These are phyloP conservation scores for Morinoia aosen DNA, from an alignment of 2,888 invertebrate genomes.

Conservation along the genomic window DNA sequence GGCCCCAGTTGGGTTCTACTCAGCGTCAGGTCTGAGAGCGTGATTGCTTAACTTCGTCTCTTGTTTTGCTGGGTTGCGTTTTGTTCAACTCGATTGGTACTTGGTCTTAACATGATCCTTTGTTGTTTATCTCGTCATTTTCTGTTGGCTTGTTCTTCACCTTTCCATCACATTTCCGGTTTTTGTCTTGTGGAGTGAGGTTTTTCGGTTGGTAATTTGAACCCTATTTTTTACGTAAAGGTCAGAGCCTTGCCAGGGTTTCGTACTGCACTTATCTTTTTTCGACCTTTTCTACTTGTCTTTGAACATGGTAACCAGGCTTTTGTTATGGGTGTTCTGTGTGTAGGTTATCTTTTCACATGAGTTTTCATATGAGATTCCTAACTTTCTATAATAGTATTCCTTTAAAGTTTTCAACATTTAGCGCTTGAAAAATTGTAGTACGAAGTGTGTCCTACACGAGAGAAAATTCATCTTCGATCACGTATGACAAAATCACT, in stretches of 20 bases:
- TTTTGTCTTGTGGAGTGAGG: background rate
- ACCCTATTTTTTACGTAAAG: background rate
- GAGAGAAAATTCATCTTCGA: no score
- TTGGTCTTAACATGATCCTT: background rate
- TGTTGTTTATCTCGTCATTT: background rate
- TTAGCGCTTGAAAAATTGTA: no score
- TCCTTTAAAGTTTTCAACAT: no score
- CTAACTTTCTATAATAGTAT: background rate
- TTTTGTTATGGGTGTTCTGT: background rate
- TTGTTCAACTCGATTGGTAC: background rate
- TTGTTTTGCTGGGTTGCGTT: background rate
- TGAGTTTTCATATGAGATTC: background rate
- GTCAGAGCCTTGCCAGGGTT: background rate
- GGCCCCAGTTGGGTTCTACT: slow-evolving; percentile 59
- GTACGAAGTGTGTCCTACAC: no score
- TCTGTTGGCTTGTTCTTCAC: background rate
- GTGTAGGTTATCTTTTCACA: background rate
- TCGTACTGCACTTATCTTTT: background rate
- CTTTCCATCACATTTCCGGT: background rate
- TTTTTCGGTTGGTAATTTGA: background rate
- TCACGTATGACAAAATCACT: no score
- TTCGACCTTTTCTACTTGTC: background rate
- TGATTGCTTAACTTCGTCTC: background rate
- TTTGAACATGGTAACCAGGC: background rate
- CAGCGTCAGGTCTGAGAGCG: background rate